A percentile compares a stretch with the other conserved stretches of the same genome.
Conservation (phyloP, 2,113 vertebrate species). For the Osmerus eperlanus region DNA sequence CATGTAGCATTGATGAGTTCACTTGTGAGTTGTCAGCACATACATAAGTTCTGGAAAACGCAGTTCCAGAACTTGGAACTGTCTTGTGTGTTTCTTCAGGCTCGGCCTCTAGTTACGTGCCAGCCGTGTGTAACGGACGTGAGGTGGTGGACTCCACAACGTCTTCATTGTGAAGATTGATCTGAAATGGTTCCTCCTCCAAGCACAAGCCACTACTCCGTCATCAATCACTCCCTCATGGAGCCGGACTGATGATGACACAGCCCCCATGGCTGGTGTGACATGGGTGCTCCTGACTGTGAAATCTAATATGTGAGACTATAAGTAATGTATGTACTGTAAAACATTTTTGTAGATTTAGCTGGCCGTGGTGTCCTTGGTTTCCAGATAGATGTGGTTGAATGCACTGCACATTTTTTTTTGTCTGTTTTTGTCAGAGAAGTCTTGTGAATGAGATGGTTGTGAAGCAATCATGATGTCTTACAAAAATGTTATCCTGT, state of each 20-base stretch:
- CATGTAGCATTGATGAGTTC: no score
- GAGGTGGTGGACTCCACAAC: conserved; percentile 97
- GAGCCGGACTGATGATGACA: neutral
- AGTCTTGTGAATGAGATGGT: conserved; percentile 63
- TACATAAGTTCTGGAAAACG: no score
- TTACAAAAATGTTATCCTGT: conserved; percentile 57
- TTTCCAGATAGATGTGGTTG: conserved; percentile 64
- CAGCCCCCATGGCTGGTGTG: neutral
- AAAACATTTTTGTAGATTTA: conserved; percentile 62
- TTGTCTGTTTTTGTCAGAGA: conserved; percentile 30
- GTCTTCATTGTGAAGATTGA: conserved; percentile 83
- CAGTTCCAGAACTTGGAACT: no score
- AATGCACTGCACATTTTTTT: conserved; percentile 65
- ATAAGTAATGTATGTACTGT: conserved; percentile 51
- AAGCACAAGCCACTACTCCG: conserved; percentile 39
- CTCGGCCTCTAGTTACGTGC: conserved; percentile 83
- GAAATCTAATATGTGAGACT: conserved; percentile 42
- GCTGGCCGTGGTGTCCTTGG: conserved; percentile 55
- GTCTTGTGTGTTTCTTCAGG: conserved; percentile 60
- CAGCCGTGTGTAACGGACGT: conserved; percentile 91
- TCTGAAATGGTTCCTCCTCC: conserved; percentile 8
- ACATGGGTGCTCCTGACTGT: conserved; percentile 39
- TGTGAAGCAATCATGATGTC: conserved; percentile 57
- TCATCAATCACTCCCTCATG: conserved; percentile 30
- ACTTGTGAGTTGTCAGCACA: no score